Percentiles rank a stretch among this genome's conserved stretches.
These are phyloP conservation scores for Caenorhabditis sp. DNA, from an alignment of 2,888 invertebrate species.

Conservation along the genomic window DNA sequence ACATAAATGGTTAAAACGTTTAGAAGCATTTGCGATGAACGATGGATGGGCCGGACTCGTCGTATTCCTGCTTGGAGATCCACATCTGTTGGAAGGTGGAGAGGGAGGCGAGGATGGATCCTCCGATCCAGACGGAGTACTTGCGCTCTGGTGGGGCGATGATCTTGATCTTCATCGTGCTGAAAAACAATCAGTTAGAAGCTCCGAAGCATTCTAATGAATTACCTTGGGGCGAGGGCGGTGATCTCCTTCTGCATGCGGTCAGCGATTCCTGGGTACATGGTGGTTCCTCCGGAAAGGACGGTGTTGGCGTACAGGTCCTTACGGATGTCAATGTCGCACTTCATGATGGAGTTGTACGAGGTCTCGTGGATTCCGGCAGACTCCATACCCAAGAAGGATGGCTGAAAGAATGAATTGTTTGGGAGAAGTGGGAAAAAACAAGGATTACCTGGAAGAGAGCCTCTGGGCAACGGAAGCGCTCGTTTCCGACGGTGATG, in stretches of 20 bases:
- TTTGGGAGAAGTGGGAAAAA: no score
- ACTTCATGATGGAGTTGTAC: conserved; percentile 94
- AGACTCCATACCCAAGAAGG: conserved; percentile 85
- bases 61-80: conserved; percentile 88
- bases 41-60: conserved; percentile 80
- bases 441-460: no score
- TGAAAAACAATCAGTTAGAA: conserved; percentile 42
- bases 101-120: conserved; percentile 93
- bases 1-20: conserved; percentile 47
- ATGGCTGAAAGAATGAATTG: no score
- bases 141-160: conserved; percentile 87
- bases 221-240: conserved; percentile 83
- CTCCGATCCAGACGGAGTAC: conserved; percentile 98
- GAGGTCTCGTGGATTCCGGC: conserved; percentile 83
- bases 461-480: conserved; percentile 91
- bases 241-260: conserved; percentile 92
- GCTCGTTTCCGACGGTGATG: conserved; percentile 82
- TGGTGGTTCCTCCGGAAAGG: conserved; percentile 83
- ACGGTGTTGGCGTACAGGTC: conserved; percentile 86
- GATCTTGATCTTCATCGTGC: conserved; percentile 83
- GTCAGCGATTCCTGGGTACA: conserved; percentile 97
- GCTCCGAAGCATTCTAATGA: background rate
- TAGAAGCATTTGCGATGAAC: conserved; percentile 71
- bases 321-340: conserved; percentile 92
- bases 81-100: conserved; percentile 94